These are phyloP conservation scores for Stenichneumon culpator DNA, from an alignment of 2,888 invertebrate genomes.

Conservation along the genomic window DNA sequence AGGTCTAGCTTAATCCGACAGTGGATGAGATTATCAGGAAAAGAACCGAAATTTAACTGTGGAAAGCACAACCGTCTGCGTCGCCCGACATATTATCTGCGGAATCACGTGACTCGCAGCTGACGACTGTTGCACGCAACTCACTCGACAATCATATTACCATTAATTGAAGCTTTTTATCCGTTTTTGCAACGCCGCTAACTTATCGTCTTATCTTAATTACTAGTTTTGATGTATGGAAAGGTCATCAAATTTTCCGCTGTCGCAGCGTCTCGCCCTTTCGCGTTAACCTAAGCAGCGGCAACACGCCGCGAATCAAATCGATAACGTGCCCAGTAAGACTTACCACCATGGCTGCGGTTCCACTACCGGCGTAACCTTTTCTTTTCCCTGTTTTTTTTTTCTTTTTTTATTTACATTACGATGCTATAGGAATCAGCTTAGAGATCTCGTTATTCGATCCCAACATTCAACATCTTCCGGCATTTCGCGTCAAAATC, in stretches of 20 bases:
- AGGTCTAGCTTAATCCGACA: not conserved
- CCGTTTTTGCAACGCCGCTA: not conserved
- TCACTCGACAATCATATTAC: not conserved
- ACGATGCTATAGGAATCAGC: not conserved
- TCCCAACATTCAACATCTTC: not conserved
- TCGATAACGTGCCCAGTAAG: constrained; percentile 16
- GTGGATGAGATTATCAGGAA: not conserved
- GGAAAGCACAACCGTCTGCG: not conserved
- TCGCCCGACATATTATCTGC: not conserved
- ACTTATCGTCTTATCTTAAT: not conserved
- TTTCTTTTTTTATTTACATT: too few relatives aligned
- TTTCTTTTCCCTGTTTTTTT: not conserved
- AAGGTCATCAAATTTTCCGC: constrained; percentile 10
- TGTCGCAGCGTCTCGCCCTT: constrained; percentile 20
- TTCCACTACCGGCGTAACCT: not conserved
- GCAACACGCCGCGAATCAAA: constrained; percentile 21
- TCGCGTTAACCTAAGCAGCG: constrained; percentile 21
- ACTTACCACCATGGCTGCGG: constrained; percentile 2
- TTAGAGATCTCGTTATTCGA: not conserved
- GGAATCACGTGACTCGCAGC: not conserved
- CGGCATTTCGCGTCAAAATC: not conserved
- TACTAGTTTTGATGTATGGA: not conserved
- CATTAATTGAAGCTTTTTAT: not conserved
- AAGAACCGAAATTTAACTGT: not conserved
- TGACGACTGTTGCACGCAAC: not conserved